A percentile compares a stretch with the other conserved stretches of the same genome.
These are phyloP conservation scores for Trinorchestia longiramus DNA, from an alignment of 1,140 invertebrate genomes.

Conservation along the genomic window DNA sequence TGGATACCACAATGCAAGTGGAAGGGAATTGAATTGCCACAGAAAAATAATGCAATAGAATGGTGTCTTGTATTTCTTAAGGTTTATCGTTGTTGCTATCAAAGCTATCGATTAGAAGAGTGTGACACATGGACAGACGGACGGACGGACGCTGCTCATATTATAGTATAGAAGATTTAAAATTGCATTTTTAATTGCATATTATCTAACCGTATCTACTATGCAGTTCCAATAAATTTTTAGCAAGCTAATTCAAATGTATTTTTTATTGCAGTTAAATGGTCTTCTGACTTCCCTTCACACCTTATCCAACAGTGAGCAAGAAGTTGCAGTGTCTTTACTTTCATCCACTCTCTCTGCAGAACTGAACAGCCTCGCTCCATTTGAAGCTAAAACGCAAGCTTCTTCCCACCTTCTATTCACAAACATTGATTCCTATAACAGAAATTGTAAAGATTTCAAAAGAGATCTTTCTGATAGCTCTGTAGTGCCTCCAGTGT, in stretches of 20 bases:
- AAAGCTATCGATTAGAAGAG: too few species aligned
- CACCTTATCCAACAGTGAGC: background rate
- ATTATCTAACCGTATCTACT: background rate
- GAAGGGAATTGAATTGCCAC: too few species aligned
- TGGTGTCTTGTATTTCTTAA: too few species aligned
- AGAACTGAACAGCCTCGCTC: background rate
- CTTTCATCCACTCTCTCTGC: background rate
- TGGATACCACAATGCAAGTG: too few species aligned
- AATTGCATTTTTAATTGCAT: background rate
- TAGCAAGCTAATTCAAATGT: background rate
- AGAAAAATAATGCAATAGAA: too few species aligned
- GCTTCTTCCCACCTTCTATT: background rate
- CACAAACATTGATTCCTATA: background rate
- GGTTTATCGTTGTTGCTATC: too few species aligned
- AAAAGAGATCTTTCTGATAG: background rate
- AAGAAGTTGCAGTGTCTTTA: background rate
- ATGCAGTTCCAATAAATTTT: background rate
- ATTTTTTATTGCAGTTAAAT: background rate
- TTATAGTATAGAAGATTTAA: background rate
- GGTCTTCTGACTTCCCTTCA: conserved; percentile 32
- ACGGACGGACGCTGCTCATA: background rate
- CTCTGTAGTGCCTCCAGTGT: background rate
- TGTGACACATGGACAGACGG: too few species aligned
- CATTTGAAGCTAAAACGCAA: background rate
- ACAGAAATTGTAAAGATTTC: background rate